Base-by-base conservation (phyloP, 2,888 invertebrate species). In the Horisme vitalbata region DNA sequence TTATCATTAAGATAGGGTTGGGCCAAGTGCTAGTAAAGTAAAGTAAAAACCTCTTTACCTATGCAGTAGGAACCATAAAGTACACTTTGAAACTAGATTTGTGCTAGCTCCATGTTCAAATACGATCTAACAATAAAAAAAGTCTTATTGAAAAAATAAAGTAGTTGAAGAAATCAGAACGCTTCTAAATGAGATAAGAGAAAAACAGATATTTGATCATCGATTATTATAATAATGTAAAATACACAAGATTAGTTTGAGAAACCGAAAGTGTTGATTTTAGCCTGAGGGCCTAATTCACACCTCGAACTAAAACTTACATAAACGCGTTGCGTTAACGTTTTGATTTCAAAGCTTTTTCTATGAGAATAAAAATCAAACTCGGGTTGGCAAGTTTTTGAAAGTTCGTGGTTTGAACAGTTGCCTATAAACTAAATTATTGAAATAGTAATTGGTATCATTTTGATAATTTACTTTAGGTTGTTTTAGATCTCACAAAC, bases 241-340 rank as follows among this genome's bases (percentile, higher is more conserved):
- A 66, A 68, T 57, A 45, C 47, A 57, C 59, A 57, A 30, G 51
- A 66, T 66, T 54, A 53, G 1, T 41, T 51, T 56, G 54, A 50
- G 45, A 58, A 51, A 59, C 12, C 47, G 52, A 58, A 62, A 59
- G 75, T 75, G 77, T 70, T 71, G 75, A 76, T 66, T 68, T 74
- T 61, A 50, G 63, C 76, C 66, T 7, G 11, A 28, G 58, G 76
- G 65, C 39, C 41, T 43, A 59, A 67, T 71, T 66, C 59, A 68
- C 68, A 68, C 68, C 46, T 48, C 38, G 30, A 21, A 15, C 4
- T 10, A 36, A 18, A 28, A 35, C 43, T 43, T 32, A 28, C n/a
- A 45, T 34, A 35, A 8, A 1, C 15, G 14, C 20, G 31, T 32
- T 41, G 11, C 31, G 41, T 46, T 39, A 10, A 1, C 6, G 43